Conservation (phyloP, 2,888 invertebrate species). For the Cryptophagus acutangulus region DNA sequence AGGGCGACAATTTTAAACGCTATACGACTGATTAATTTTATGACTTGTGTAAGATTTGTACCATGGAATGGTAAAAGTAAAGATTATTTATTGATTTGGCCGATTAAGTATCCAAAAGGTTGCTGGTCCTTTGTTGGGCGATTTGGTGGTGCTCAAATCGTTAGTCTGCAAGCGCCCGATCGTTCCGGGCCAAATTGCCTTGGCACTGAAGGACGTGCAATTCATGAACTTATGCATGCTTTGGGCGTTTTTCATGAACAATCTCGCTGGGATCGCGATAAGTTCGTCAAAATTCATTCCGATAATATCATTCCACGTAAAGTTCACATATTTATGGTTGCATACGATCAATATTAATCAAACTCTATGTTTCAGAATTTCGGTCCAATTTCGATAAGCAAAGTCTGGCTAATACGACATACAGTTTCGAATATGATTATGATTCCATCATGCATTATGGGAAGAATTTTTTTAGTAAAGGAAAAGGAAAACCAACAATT, state of each 20-base stretch:
- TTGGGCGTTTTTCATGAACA: slow-evolving; percentile 81
- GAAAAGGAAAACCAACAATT: slow-evolving; percentile 58
- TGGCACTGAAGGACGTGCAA: slow-evolving; percentile 64
- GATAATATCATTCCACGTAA: slow-evolving; percentile 64
- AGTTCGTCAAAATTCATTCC: slow-evolving; percentile 62
- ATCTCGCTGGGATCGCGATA: slow-evolving; percentile 67
- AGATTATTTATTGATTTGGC: slow-evolving; percentile 63
- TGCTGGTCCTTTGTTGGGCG: slow-evolving; percentile 75
- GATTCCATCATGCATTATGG: slow-evolving; percentile 79
- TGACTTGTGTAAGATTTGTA: slow-evolving; percentile 61
- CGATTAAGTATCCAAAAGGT: slow-evolving; percentile 61
- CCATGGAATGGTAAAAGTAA: slow-evolving; percentile 61
- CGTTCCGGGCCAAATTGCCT: slow-evolving; percentile 59
- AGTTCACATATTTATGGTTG: slow-evolving; percentile 23
- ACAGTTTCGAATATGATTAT: slow-evolving; percentile 69
- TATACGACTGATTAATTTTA: slow-evolving; percentile 56
- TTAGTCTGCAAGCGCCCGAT: slow-evolving; percentile 64
- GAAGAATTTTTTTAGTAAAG: slow-evolving; percentile 58
- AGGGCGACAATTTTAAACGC: slow-evolving; percentile 57
- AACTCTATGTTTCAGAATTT: slow-evolving; percentile 50
- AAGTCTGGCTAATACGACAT: slow-evolving; percentile 59
- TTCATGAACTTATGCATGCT: slow-evolving; percentile 76
- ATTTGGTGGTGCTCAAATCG: slow-evolving; percentile 67
- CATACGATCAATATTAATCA: too few relatives aligned
- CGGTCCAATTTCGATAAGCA: slow-evolving; percentile 62